Conservation (phyloP, 2,888 invertebrate genomes). For the Volucella bombylans region DNA sequence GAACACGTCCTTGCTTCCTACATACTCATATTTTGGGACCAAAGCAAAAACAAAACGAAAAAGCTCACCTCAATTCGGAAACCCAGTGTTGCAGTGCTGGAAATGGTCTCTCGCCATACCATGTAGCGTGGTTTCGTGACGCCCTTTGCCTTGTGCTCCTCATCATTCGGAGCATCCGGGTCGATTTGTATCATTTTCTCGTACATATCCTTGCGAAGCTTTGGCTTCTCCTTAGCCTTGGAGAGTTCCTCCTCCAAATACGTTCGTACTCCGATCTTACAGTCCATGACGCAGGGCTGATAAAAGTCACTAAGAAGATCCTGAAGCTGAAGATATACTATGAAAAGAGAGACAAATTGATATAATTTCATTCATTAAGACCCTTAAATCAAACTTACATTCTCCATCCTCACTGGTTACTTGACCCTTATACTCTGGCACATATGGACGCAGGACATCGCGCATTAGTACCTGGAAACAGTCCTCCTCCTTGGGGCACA, state of each 20-base stretch:
- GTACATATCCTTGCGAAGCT: slow-evolving; percentile 96
- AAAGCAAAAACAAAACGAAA: neutral
- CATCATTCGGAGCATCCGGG: slow-evolving; percentile 92
- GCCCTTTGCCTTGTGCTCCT: slow-evolving; percentile 94
- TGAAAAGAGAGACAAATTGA: slow-evolving; percentile 77
- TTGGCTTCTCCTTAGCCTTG: slow-evolving; percentile 97
- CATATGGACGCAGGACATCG: slow-evolving; percentile 93
- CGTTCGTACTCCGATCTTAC: slow-evolving; percentile 96
- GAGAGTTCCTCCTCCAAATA: slow-evolving; percentile 97
- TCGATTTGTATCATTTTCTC: slow-evolving; percentile 98
- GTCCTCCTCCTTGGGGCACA: slow-evolving; percentile 93
- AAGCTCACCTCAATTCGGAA: slow-evolving; percentile 92
- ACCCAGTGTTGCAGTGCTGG: slow-evolving; percentile 97
- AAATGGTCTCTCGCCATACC: slow-evolving; percentile 98
- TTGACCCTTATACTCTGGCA: slow-evolving; percentile 96
- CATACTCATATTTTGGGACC: too few relatives aligned
- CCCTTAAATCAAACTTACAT: slow-evolving; percentile 83
- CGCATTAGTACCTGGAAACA: slow-evolving; percentile 93
- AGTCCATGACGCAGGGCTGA: slow-evolving; percentile 98
- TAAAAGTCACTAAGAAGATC: slow-evolving; percentile 95
- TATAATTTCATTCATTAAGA: neutral
- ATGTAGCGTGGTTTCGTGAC: slow-evolving; percentile 97
- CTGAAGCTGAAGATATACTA: slow-evolving; percentile 93
- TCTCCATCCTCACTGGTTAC: slow-evolving; percentile 90
- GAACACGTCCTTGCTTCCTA: too few relatives aligned